phyloP scores from a whole-genome alignment of 2,888 invertebrate genomes.

The Biston stratarius region DNA sequence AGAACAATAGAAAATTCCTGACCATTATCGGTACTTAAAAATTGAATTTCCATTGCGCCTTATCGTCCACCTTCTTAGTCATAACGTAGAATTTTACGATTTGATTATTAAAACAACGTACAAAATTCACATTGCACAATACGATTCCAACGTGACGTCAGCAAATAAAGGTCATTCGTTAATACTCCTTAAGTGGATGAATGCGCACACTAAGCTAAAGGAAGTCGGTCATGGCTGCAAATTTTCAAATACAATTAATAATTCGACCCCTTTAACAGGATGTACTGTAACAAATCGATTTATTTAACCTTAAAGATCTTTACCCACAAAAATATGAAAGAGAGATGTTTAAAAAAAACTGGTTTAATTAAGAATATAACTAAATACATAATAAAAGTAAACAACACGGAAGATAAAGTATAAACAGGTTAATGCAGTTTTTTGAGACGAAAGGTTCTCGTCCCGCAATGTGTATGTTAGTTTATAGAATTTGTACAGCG shows the following conservation, averaged over 20 bases:
- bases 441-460: too few relatives aligned
- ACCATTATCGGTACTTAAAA: neutral
- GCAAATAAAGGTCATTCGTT: constrained; percentile 1
- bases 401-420: too few relatives aligned
- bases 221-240: constrained; percentile 22
- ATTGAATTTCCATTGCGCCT: constrained; percentile 4
- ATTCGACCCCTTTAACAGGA: too few relatives aligned
- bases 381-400: too few relatives aligned
- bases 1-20: constrained; percentile 16
- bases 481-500: too few relatives aligned
- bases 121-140: constrained; percentile 7
- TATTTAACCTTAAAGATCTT: too few relatives aligned
- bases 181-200: neutral
- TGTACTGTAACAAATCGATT: too few relatives aligned
- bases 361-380: too few relatives aligned
- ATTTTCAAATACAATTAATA: neutral
- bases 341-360: too few relatives aligned
- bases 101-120: constrained; percentile 3
- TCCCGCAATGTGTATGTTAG: too few relatives aligned
- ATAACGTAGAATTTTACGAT: constrained; percentile 7
- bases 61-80: constrained; percentile 6
- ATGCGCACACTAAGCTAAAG: neutral
- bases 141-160: neutral
- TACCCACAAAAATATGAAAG: too few relatives aligned
- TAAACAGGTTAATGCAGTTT: too few relatives aligned